Evolutionary conservation across 2,888 invertebrate species (phyloP), one percentile per base, ranked within the genome.

Genomic region (Heliconius ismenius): DNA sequence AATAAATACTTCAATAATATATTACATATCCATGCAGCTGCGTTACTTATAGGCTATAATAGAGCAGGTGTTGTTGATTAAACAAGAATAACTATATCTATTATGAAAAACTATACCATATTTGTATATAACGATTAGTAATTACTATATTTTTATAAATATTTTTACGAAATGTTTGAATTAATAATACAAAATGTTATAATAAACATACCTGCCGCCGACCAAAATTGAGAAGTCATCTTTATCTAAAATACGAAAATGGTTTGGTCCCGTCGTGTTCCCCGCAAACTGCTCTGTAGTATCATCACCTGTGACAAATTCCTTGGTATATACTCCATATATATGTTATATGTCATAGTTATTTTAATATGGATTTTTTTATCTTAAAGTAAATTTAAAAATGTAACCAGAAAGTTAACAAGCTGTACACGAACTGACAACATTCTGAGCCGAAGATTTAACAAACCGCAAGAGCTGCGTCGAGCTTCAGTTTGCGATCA

Each of bases 181-280:
- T 39, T 24, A 24, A 1, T 36, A 28, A 10, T 26, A 26, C 3
- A 1, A 43, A 68, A 68, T 2, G 0, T 32, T 7, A 18, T 21
- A 18, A 21, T 49, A 26, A 54, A 81, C 94, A 95, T 95, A 98
- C 98, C 97, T 97, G 86, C 98, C 98, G 84, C 98, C 98, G 84
- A 98, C 96, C 86, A 98, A 95, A 86, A 98, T 95, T 79, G 97
- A 97, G 88, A 96, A 96, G 85, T 97, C 96, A 91, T 98, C 97
- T 91, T 96, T 96, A 92, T 97, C 97, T 91, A 98, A 95, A 87
- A 98, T 95, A 90, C 97, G 97, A 95, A 98, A 98, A 92, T 98
- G 97, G 91, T 98, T 97, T 84, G 96, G 95, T 86, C 96, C 96
- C 82, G 97, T 96, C 85, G 95, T 95, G 91, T 98, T 98, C 84